Conservation (phyloP, 2,113 vertebrate species). For the Mesocricetus auratus region DNA sequence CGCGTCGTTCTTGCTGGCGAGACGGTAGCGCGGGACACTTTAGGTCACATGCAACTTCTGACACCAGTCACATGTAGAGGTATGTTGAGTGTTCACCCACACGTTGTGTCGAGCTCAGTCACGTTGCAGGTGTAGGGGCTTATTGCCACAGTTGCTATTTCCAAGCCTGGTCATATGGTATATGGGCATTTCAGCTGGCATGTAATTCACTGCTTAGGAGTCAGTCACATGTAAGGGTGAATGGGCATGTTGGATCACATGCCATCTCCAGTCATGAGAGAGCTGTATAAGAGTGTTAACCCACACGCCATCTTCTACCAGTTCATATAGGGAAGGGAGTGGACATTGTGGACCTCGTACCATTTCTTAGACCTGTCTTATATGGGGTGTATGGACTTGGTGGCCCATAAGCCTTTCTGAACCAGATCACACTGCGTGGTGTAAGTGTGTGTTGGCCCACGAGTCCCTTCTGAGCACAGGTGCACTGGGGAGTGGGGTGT, state of each 20-base stretch:
- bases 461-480: neutral
- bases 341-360: neutral
- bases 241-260: neutral
- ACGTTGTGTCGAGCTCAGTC: neutral
- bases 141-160: neutral
- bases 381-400: neutral
- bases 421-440: neutral
- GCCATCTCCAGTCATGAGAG: neutral
- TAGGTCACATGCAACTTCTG: neutral
- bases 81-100: neutral
- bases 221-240: neutral
- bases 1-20: no score
- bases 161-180: neutral
- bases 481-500: neutral
- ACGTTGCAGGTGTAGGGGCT: neutral
- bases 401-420: neutral
- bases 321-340: neutral
- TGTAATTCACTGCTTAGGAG: neutral
- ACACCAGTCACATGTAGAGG: neutral
- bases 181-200: neutral
- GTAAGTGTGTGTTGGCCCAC: neutral
- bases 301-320: neutral
- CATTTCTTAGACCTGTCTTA: neutral
- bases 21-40: no score
- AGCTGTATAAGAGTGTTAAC: neutral